Evolutionary conservation across 2,113 vertebrate species (phyloP).

Genomic region (Diadophis punctatus): DNA sequence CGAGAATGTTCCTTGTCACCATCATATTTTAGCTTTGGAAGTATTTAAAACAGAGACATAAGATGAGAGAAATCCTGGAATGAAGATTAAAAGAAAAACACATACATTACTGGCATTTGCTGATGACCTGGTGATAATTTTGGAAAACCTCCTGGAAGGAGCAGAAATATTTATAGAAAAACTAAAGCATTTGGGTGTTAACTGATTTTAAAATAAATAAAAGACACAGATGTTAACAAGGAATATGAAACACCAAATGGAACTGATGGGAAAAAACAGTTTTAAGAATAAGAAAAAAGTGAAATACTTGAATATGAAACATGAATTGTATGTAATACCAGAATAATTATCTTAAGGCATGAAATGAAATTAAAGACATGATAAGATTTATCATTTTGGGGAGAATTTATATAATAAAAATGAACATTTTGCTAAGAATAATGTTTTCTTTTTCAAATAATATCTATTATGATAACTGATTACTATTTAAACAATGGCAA

Average conservation of each 20-base stretch:
- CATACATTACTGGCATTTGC: background rate
- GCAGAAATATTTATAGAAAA: background rate
- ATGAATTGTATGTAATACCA: background rate
- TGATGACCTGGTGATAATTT: background rate
- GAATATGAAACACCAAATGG: background rate
- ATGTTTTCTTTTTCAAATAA: background rate
- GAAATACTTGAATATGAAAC: background rate
- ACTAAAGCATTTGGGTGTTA: background rate
- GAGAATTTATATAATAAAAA: background rate
- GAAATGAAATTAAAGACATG: background rate
- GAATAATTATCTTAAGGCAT: background rate
- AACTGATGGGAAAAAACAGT: background rate
- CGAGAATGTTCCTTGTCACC: background rate
- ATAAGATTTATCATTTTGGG: background rate
- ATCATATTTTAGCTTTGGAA: background rate
- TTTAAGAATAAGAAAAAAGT: background rate
- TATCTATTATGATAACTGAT: background rate
- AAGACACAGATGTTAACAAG: background rate
- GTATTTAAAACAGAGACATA: background rate
- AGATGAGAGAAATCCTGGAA: background rate
- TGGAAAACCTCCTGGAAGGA: background rate
- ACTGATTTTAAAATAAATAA: background rate
- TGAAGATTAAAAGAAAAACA: background rate
- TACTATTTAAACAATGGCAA: background rate
- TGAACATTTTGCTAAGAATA: background rate